Base-by-base conservation (phyloP, 2,797 vertebrate genomes). In the Taenioides sp. region DNA sequence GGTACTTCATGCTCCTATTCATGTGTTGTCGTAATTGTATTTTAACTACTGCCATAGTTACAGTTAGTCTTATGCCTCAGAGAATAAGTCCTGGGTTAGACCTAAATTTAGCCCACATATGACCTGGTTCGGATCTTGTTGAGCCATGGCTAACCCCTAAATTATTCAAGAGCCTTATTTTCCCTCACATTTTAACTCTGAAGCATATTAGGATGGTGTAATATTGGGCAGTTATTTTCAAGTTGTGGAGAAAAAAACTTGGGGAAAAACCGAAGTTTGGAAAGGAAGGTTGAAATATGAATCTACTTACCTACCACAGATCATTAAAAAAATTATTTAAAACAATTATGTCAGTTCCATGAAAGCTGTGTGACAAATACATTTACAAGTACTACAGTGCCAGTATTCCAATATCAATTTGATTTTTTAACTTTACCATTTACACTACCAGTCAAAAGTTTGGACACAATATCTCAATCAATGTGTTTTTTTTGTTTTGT, bases 91-190 rank as follows among this genome's bases (percentile, higher is more conserved):
- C 34, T 63, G 61, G 61, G 40, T 63, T 37, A 63, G 20, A 40
- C 37, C 34, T 63, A 63, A 40, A 43, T 63, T 40, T 43, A 63
- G 34, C 60, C 60, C 60, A n/a, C 17, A 4, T 63, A 23, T 63
- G 61, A 63, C 37, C 61, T 63, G 61, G 61, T 63, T 40, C 20
- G 40, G 31, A 43, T 63, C 34, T 40, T 40, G 11, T 22, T 63
- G 61, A 63, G 37, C 61, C 34, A 40, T 43, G 61, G 12, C 37
- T 23, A 43, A 63, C 61, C 14, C 34, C n/a, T 63, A 40, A 23
- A 63, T 63, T 63, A 63, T 63, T 63, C 61, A 63, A 22, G 20
- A 43, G 34, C 61, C 61, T 63, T 40, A 22, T 40, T 40, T 63
- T 63, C n/a, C 5, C 34, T 61, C 28, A 37, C 14, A 60, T 58